Evolutionary conservation across 2,113 vertebrate species (phyloP).

Genomic region (Vombatus ursinus): DNA sequence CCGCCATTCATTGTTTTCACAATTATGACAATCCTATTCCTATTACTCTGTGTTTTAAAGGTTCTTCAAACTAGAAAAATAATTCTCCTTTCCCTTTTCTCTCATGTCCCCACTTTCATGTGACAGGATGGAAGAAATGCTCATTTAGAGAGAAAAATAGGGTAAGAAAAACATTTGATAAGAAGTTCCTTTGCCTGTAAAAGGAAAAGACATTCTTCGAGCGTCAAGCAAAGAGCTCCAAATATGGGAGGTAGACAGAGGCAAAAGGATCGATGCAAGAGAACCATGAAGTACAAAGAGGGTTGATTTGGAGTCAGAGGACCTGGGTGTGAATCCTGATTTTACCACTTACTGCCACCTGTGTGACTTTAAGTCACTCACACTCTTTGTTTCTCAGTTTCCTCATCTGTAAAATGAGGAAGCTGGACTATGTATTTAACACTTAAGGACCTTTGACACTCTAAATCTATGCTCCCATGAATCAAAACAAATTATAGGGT

Average conservation of each 20-base stretch:
- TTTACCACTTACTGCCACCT: not conserved
- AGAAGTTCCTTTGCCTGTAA: not conserved
- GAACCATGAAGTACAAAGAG: not conserved
- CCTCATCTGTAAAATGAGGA: not conserved
- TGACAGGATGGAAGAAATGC: not conserved
- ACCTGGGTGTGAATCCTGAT: not conserved
- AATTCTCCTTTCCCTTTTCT: not conserved
- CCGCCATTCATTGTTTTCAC: constrained; percentile 48
- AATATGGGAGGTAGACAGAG: not conserved
- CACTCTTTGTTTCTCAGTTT: not conserved
- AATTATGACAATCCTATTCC: constrained; percentile 10
- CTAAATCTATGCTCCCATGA: not conserved
- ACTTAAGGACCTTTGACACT: not conserved
- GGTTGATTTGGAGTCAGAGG: not conserved
- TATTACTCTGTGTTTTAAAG: constrained; percentile 40
- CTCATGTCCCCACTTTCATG: not conserved
- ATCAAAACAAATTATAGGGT: not conserved
- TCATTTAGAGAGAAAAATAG: not conserved
- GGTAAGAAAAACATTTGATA: not conserved
- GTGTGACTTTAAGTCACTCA: not conserved
- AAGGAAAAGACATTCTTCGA: not conserved
- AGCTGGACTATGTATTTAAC: not conserved
- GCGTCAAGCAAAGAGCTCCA: rapidly evolving
- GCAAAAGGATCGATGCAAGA: not conserved
- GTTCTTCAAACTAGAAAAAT: constrained; percentile 54